Base-by-base conservation (phyloP, 2,113 vertebrate genomes). In the Apodemus speciosus region DNA sequence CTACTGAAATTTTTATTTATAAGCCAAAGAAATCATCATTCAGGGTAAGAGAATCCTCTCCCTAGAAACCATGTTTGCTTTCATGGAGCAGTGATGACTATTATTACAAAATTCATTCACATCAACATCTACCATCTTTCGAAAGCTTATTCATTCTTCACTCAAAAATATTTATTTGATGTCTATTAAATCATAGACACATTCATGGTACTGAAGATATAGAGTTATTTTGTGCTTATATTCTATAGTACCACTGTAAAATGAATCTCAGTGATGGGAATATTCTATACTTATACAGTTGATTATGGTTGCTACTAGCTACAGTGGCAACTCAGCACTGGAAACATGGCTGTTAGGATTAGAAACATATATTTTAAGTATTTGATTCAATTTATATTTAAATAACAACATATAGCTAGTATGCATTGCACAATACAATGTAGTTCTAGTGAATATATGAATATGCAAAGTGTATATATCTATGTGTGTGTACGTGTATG, bases 101-200 rank as follows among this genome's bases (percentile, higher is more conserved):
- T 95, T 95, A 92, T 87, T 43, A 84, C 23, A 92, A 88, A 94
- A 73, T 40, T 38, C 83, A 93, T 92, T 96, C 79, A 72, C 23
- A 85, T 71, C n/a, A 90, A 73, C 6, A 3, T 43, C 81, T 23
- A 85, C 46, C 85, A 35, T 83, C 89, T 90, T 85, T 88, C 73
- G 66, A 88, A 95, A 92, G 8, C 21, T n/a, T 69, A 40, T 83
- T 88, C 43, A 85, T 81, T 92, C 32, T 93, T 95, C 9, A 94
- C 85, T 93, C 21, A 88, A 86, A 86, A 92, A 75, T 69, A 95
- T 38, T 92, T 80, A 88, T n/a, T 92, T 91, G 27, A 8, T 25
- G 86, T 76, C 53, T 92, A 53, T 64, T 92, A 95, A 60, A 14
- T 84, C 23, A 43, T 64, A 89, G 20, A 93, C 13, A 81, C 90